Percentiles rank a stretch among this genome's conserved stretches.
These are phyloP conservation scores for Invenusta paracnida DNA, from an alignment of 2,888 invertebrate genomes.

Conservation along the genomic window DNA sequence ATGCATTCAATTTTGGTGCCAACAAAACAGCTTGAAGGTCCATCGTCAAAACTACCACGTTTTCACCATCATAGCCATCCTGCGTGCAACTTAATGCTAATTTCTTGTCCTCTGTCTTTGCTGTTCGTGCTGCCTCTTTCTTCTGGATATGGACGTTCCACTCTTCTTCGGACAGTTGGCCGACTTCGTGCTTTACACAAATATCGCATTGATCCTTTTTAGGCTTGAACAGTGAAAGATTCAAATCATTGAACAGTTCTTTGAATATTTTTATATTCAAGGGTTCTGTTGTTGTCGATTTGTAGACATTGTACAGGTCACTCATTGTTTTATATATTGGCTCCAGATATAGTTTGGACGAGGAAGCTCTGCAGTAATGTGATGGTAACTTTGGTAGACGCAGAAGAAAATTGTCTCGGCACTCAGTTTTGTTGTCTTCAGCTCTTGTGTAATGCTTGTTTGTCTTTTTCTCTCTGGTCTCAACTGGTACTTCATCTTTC, in stretches of 20 bases:
- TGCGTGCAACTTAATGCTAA: neutral
- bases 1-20: conserved; percentile 45
- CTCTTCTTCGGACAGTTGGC: conserved; percentile 36
- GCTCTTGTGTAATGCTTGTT: conserved; percentile 1
- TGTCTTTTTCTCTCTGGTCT: neutral
- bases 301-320: conserved; percentile 33
- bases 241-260: neutral
- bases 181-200: conserved; percentile 24
- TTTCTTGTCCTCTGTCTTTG: neutral
- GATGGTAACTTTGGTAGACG: conserved; percentile 44
- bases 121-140: neutral
- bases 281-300: neutral
- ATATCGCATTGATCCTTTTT: conserved; percentile 30
- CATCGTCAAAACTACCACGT: conserved; percentile 38
- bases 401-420: neutral
- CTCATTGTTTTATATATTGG: conserved; percentile 38
- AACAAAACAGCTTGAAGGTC: conserved; percentile 47
- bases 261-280: neutral
- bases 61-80: neutral
- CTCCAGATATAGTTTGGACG: conserved; percentile 44
- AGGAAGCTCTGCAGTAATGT: conserved; percentile 45
- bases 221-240: neutral
- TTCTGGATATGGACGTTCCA: neutral
- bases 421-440: neutral
- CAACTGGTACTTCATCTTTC: neutral